Evolutionary conservation across 2,113 vertebrate species (phyloP).

Genomic region (Chaetops frenatus): DNA sequence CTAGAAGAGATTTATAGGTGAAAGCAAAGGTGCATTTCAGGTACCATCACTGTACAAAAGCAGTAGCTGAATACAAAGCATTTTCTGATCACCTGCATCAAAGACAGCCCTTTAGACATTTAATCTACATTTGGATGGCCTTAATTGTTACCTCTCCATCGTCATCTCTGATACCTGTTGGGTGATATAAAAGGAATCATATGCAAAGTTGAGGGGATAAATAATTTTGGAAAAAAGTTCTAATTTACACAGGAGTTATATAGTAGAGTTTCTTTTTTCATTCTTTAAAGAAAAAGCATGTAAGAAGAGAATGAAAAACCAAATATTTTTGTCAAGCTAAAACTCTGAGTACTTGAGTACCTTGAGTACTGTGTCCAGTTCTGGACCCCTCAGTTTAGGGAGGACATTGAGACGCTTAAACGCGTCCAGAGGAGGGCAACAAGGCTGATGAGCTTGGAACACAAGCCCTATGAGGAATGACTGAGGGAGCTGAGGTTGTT

Average conservation of each 20-base stretch:
- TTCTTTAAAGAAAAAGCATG: slow-evolving; percentile 2
- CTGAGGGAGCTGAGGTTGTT: neutral
- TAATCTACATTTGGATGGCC: slow-evolving; percentile 52
- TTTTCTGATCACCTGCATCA: slow-evolving; percentile 37
- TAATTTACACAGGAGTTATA: neutral
- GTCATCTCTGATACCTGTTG: slow-evolving; percentile 10
- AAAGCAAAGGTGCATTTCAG: slow-evolving; percentile 48
- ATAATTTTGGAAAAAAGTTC: neutral
- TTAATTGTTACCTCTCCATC: slow-evolving; percentile 62
- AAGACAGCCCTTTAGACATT: slow-evolving; percentile 11
- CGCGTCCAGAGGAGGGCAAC: neutral
- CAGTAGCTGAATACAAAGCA: slow-evolving; percentile 44
- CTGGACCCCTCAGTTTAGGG: neutral
- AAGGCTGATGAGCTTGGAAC: neutral
- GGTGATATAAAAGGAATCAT: slow-evolving; percentile 14
- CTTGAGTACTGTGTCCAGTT: neutral
- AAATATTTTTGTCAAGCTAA: slow-evolving; percentile 31
- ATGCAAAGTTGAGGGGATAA: neutral
- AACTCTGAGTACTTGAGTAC: neutral
- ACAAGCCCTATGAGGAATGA: neutral
- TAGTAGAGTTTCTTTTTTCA: neutral
- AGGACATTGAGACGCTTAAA: neutral
- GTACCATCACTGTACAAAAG: slow-evolving; percentile 61
- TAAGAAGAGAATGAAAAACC: slow-evolving; percentile 23
- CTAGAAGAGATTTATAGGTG: slow-evolving; percentile 14